A percentile compares a stretch with the other conserved stretches of the same genome.
These are phyloP conservation scores for Benthosema pterotum DNA, from an alignment of 2,797 vertebrate genomes.

Conservation along the genomic window DNA sequence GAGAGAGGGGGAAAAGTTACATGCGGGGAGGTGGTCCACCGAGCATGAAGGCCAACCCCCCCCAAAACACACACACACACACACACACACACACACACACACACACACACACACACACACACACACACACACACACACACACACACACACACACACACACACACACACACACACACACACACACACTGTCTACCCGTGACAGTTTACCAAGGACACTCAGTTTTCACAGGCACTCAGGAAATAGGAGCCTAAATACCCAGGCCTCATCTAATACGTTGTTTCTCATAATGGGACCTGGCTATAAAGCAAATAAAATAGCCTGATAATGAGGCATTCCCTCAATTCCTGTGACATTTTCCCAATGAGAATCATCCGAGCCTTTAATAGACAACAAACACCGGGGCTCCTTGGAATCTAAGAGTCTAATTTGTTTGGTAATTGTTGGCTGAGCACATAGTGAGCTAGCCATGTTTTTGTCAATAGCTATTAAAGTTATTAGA, in stretches of 20 bases:
- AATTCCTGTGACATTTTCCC: conserved; percentile 57
- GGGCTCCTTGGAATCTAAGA: conserved; percentile 30
- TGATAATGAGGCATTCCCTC: conserved; percentile 69
- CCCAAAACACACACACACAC: too few relatives aligned
- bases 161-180: too few relatives aligned
- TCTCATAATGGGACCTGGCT: conserved; percentile 45
- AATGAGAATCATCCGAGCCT: conserved; percentile 61
- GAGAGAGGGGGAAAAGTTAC: conserved; percentile 42
- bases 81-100: too few relatives aligned
- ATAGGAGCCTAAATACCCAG: conserved; percentile 27
- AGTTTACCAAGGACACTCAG: conserved; percentile 51
- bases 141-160: too few relatives aligned
- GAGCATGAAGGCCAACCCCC: conserved; percentile 66
- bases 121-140: too few relatives aligned
- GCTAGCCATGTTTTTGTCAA: conserved; percentile 58
- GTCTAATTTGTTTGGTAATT: conserved; percentile 64
- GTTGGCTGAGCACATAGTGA: conserved; percentile 41
- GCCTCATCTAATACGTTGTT: conserved; percentile 46
- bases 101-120: too few relatives aligned
- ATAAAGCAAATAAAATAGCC: conserved; percentile 60
- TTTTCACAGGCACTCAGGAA: background rate
- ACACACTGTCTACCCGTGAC: conserved; percentile 38
- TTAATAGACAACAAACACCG: conserved; percentile 61
- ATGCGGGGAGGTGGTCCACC: conserved; percentile 26
- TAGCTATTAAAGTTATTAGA: conserved; percentile 66